Base-by-base conservation (phyloP, 2,113 vertebrate genomes). In the Pterophyllum scalare region DNA sequence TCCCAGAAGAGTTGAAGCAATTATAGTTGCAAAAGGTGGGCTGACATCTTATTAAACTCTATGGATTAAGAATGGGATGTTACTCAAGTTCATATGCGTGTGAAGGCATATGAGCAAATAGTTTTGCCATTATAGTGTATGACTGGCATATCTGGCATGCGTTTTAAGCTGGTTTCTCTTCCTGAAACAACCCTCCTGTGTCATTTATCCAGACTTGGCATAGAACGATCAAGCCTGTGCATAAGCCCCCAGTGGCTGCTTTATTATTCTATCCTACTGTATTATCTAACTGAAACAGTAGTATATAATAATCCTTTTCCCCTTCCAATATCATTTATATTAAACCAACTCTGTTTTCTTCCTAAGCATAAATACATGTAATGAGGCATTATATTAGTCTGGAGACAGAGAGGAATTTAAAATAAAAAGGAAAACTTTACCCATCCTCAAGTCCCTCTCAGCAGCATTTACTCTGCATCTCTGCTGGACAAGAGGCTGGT, bases 271-370 rank as follows among this genome's bases (percentile, higher is more conserved):
- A 70, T 70, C 24, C 43, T 70, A 70, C 64, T 70, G 64, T 17
- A 49, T 70, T 70, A 49, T 31, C 72, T 57, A 38, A 75, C 35
- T 26, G 24, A 58, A 75, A 58, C 6, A 26, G 57, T n/a, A 15
- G 4, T 12, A 33, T 57, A 72, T 81, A 65, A 79, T 59, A 17
- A 84, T n/a, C 3, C 20, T 7, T 77, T 76, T 38, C 17, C 57
- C 11, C 1, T 20, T 31, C 7, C 28, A 62, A 82, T 62, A 77
- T 38, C 35, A 67, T 84, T 70, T 49, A 61, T 70, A 67, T 78
- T 65, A 79, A 79, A 70, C 60, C 17, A 62, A 5, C 17, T 35
- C 9, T n/a, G 5, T 22, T 64, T 7, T 2, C 3, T 15, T 15
- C 65, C 35, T 59, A 40, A 77, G 28, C 24, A 77, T 43, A 28